A percentile compares a stretch with the other conserved stretches of the same genome.
Conservation (phyloP, 2,888 invertebrate genomes). For the Protophormia terraenovae region DNA sequence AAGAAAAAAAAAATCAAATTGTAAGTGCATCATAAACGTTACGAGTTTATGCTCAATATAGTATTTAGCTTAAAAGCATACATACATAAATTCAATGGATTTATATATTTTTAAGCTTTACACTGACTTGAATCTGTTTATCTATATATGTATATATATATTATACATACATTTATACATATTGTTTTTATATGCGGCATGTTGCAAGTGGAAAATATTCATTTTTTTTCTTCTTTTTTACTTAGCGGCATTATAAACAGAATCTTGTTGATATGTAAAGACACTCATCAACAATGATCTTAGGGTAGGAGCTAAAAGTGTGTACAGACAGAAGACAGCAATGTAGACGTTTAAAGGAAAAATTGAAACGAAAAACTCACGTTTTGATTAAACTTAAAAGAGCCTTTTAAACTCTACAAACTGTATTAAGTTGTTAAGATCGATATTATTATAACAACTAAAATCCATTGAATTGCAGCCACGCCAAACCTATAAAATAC, state of each 20-base stretch:
- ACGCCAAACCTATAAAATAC: conserved; percentile 41
- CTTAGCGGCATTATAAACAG: conserved; percentile 61
- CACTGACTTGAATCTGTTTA: conserved; percentile 37
- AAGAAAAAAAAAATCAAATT: conserved; percentile 48
- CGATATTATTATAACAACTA: conserved; percentile 61
- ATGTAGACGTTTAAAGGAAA: conserved; percentile 24
- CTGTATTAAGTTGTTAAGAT: conserved; percentile 67
- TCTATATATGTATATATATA: too few relatives aligned
- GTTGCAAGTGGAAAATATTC: conserved; percentile 40
- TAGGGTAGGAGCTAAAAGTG: neutral
- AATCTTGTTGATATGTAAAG: conserved; percentile 64
- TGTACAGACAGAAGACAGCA: neutral
- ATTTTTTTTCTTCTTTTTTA: neutral
- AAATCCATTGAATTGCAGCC: conserved; percentile 59
- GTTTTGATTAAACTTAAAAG: conserved; percentile 55
- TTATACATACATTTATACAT: neutral
- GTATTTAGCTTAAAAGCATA: conserved; percentile 61
- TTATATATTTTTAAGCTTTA: conserved; percentile 45
- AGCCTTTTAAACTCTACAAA: conserved; percentile 35
- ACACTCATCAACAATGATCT: conserved; percentile 20
- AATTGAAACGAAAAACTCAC: conserved; percentile 53
- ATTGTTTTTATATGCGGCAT: conserved; percentile 30
- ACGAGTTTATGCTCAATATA: conserved; percentile 57
- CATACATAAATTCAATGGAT: conserved; percentile 62
- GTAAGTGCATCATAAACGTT: conserved; percentile 66